A percentile compares a stretch with the other conserved stretches of the same genome.
These are phyloP conservation scores for Ctenicera cuprea DNA, from an alignment of 2,888 invertebrate species.

Conservation along the genomic window DNA sequence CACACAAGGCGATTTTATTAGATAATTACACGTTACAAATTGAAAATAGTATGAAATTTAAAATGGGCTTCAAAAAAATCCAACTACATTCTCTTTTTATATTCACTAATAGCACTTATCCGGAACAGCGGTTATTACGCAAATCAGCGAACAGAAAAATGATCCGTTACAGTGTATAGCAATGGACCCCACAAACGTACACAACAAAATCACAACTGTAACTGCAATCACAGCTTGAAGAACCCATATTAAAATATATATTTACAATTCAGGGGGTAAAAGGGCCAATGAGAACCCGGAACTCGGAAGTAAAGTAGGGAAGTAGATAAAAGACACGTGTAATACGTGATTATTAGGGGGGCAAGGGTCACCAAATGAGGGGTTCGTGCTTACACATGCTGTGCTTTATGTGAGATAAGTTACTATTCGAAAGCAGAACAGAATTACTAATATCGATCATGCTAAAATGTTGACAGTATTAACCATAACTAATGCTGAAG, in stretches of 20 bases:
- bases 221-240: slow-evolving; percentile 17
- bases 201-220: slow-evolving; percentile 2
- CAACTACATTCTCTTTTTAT: slow-evolving; percentile 11
- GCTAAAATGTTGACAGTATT: too few relatives aligned
- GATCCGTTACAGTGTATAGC: slow-evolving; percentile 12
- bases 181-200: background rate
- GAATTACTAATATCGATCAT: too few relatives aligned
- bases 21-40: slow-evolving; percentile 31
- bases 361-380: too few relatives aligned
- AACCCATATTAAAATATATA: slow-evolving; percentile 15
- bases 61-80: slow-evolving; percentile 2
- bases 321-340: slow-evolving; percentile 53
- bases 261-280: slow-evolving; percentile 45
- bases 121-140: slow-evolving; percentile 14
- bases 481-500: too few relatives aligned
- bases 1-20: slow-evolving; percentile 29
- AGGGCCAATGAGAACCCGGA: slow-evolving; percentile 66
- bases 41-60: slow-evolving; percentile 22
- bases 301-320: slow-evolving; percentile 64
- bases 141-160: slow-evolving; percentile 12
- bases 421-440: too few relatives aligned
- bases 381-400: too few relatives aligned
- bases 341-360: background rate
- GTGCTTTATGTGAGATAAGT: too few relatives aligned
- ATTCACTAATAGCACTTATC: slow-evolving; percentile 23